A percentile compares a stretch with the other conserved stretches of the same genome.
Evolutionary conservation across 37 sponge, comb jelly and placozoan species (phyloP).

Genomic region (Spongilla lacustris): DNA sequence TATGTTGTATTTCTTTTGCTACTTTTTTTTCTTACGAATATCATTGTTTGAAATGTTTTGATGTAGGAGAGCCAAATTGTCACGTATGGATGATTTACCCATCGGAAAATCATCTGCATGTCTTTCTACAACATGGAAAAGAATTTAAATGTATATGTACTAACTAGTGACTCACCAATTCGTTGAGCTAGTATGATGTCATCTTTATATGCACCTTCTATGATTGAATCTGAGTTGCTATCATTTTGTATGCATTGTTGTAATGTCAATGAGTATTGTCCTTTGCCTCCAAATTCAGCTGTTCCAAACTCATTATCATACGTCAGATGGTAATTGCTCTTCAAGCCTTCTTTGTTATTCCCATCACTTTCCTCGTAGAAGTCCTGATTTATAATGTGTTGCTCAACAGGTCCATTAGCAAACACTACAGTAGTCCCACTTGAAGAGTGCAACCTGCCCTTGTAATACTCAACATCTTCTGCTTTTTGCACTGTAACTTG

Average conservation of each 20-base stretch:
- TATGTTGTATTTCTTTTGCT: background rate
- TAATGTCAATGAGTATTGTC: background rate
- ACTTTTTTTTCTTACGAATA: conserved; percentile 1
- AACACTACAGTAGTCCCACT: background rate
- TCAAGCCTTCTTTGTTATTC: background rate
- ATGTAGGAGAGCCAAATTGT: conserved; percentile 1
- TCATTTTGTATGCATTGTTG: conserved; percentile 1
- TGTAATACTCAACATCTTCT: conserved; percentile 1
- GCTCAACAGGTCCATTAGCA: conserved; percentile 1
- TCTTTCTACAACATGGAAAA: conserved; percentile 1
- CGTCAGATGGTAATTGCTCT: background rate
- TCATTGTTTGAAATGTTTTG: conserved; percentile 1
- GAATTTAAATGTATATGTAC: conserved; percentile 1
- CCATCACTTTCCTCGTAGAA: conserved; percentile 1
- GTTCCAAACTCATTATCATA: background rate
- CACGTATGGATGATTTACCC: conserved; percentile 1
- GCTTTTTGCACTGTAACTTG: background rate
- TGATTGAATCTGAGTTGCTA: conserved; percentile 1
- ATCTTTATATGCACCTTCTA: conserved; percentile 1
- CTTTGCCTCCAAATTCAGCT: conserved; percentile 1
- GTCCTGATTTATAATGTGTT: background rate
- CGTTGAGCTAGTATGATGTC: conserved; percentile 1
- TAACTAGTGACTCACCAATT: background rate
- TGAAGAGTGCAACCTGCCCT: background rate
- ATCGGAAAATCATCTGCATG: background rate